Conservation (phyloP, 2,888 invertebrate genomes). For the Callyntrura guangdongensis region DNA sequence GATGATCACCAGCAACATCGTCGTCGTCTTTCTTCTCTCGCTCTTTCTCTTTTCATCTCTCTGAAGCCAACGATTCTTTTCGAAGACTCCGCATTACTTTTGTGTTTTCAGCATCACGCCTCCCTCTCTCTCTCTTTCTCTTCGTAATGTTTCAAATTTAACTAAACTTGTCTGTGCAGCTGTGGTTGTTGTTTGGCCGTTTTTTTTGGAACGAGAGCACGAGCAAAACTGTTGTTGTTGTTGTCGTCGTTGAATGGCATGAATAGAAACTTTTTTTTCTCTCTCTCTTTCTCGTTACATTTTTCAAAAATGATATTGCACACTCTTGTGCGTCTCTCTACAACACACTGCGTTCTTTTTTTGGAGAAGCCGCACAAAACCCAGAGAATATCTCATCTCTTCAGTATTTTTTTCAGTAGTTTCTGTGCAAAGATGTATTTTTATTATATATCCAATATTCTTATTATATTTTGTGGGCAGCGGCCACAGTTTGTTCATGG, state of each 20-base stretch:
- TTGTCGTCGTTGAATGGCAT: background rate
- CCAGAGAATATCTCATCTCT: conserved; percentile 37
- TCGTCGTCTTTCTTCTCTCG: background rate
- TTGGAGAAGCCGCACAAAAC: background rate
- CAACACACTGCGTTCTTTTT: background rate
- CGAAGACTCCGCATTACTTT: background rate
- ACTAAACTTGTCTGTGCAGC: conserved; percentile 20
- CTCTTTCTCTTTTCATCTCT: background rate
- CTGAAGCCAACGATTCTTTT: background rate
- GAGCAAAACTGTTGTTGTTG: background rate
- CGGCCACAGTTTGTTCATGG: conserved; percentile 66
- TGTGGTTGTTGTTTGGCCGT: conserved; percentile 12
- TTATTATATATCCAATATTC: conserved; percentile 48
- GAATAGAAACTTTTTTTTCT: conserved; percentile 50
- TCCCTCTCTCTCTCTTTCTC: background rate
- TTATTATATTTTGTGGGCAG: conserved; percentile 73
- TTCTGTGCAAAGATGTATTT: conserved; percentile 24
- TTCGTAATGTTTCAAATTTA: conserved; percentile 21
- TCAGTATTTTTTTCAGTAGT: conserved; percentile 12
- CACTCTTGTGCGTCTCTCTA: background rate
- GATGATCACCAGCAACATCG: background rate
- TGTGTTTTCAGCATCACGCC: no score
- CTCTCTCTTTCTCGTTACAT: background rate
- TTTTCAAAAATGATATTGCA: conserved; percentile 50
- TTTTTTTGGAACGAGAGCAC: background rate